These are phyloP conservation scores for Anthopleura xanthogrammica DNA, from an alignment of 92 coral and sea anemone species.

Conservation along the genomic window DNA sequence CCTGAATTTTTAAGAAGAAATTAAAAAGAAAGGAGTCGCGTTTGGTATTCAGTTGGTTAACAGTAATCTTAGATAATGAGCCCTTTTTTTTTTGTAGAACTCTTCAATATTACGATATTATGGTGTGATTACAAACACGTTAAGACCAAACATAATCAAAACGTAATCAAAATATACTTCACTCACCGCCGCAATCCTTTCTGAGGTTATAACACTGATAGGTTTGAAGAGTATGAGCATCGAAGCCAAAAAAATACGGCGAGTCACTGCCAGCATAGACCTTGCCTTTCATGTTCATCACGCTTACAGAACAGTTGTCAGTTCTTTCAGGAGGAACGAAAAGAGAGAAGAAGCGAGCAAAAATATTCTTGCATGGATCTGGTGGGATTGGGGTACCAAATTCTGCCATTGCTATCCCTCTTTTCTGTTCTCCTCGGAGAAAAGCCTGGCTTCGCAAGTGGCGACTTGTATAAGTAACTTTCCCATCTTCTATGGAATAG, in stretches of 20 bases:
- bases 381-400: slow-evolving; percentile 94
- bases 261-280: slow-evolving; percentile 91
- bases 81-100: too few species aligned
- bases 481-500: slow-evolving; percentile 81
- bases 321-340: slow-evolving; percentile 90
- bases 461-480: slow-evolving; percentile 84
- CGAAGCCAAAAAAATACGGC: slow-evolving; percentile 78
- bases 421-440: slow-evolving; percentile 63
- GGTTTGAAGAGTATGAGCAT: slow-evolving; percentile 69
- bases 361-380: slow-evolving; percentile 95
- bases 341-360: slow-evolving; percentile 92
- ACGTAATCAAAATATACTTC: slow-evolving; percentile 9
- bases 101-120: neutral
- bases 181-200: slow-evolving; percentile 79
- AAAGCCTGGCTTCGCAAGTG: slow-evolving; percentile 86
- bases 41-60: neutral
- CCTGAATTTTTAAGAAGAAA: neutral
- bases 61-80: neutral
- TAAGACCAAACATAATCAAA: slow-evolving; percentile 3
- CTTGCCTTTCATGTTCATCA: slow-evolving; percentile 73
- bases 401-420: slow-evolving; percentile 85
- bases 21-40: neutral
- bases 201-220: slow-evolving; percentile 71
- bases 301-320: slow-evolving; percentile 83
- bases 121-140: slow-evolving; percentile 1